Evolutionary conservation across 2,113 vertebrate species (phyloP).

Genomic region (Leucoraja erinaceus): DNA sequence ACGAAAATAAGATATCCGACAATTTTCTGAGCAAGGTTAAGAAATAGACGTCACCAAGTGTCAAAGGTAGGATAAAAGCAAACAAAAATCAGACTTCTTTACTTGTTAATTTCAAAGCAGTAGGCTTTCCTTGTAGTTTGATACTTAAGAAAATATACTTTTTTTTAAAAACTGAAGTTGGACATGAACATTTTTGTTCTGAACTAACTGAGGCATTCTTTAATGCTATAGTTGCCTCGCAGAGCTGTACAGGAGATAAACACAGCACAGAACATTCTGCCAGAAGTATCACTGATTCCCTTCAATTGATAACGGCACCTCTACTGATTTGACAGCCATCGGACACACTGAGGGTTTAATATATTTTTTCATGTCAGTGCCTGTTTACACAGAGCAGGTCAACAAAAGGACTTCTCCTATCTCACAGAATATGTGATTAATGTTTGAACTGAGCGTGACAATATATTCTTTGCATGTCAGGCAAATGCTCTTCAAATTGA

Average conservation of each 20-base stretch:
- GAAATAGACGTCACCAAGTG: conserved; percentile 35
- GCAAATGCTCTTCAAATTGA: conserved; percentile 38
- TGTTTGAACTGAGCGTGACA: conserved; percentile 54
- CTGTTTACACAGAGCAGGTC: conserved; percentile 66
- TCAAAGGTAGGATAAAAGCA: conserved; percentile 35
- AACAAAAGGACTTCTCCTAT: conserved; percentile 57
- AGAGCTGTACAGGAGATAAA: conserved; percentile 54
- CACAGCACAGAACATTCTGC: conserved; percentile 55
- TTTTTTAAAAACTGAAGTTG: background rate
- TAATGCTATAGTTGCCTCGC: background rate
- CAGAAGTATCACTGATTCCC: conserved; percentile 63
- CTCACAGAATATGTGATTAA: conserved; percentile 53
- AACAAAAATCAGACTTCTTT: conserved; percentile 1
- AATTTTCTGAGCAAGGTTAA: conserved; percentile 32
- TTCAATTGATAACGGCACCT: conserved; percentile 70
- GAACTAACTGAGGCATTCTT: conserved; percentile 5
- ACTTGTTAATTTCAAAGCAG: conserved; percentile 28
- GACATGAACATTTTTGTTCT: background rate
- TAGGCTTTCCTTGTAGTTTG: conserved; percentile 21
- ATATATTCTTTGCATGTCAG: conserved; percentile 44
- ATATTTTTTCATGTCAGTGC: conserved; percentile 57
- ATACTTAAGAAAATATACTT: background rate
- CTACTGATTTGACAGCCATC: conserved; percentile 72
- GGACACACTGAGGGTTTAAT: conserved; percentile 58
- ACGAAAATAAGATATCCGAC: conserved; percentile 3